Evolutionary conservation across 2,888 invertebrate species (phyloP).

Genomic region (Agriotes lineatus): DNA sequence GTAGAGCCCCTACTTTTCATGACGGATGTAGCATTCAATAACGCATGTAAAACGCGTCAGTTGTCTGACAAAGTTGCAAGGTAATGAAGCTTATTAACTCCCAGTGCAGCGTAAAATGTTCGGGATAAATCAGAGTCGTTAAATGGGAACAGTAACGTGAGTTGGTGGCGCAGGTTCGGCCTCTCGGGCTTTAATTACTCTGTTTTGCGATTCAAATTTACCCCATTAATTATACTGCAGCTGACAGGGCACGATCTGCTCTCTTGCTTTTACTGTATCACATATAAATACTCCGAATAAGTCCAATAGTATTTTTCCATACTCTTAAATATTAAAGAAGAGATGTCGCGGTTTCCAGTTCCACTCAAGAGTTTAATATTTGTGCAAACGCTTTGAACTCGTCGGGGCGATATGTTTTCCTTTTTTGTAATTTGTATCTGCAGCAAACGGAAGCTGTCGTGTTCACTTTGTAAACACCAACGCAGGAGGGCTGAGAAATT

Average conservation of each 20-base stretch:
- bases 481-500: not conserved
- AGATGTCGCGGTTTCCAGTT: too few relatives aligned
- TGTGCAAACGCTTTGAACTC: too few relatives aligned
- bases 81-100: constrained; percentile 39
- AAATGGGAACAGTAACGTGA: constrained; percentile 38
- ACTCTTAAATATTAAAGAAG: not conserved
- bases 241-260: constrained; percentile 34
- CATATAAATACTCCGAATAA: constrained; percentile 23
- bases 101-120: constrained; percentile 35
- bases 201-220: constrained; percentile 44
- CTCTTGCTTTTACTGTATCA: constrained; percentile 27
- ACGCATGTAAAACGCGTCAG: not conserved
- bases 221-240: constrained; percentile 42
- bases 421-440: not conserved
- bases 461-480: not conserved
- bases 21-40: not conserved
- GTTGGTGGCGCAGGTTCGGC: constrained; percentile 37
- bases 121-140: constrained; percentile 40
- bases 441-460: not conserved
- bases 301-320: not conserved
- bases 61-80: constrained; percentile 19
- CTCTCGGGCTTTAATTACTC: constrained; percentile 41
- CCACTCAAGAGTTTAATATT: too few relatives aligned
- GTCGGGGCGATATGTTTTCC: too few relatives aligned
- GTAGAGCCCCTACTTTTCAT: not conserved